Conservation (phyloP, 37 sponge, comb jelly and placozoan species). For the Cliona cf. orientalis region DNA sequence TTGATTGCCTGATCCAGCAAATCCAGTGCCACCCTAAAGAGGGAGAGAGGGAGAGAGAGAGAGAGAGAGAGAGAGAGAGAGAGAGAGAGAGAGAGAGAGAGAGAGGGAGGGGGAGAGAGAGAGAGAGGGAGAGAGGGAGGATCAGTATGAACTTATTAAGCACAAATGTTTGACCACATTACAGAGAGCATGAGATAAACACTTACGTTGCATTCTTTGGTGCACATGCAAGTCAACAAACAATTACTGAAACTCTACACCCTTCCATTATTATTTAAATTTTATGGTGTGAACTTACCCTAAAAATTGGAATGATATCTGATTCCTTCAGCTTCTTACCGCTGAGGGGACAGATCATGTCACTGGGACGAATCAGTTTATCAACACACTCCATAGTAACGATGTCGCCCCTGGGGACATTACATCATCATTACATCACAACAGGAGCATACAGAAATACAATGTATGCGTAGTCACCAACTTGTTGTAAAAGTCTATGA, state of each 20-base stretch:
- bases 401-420: slow-evolving; percentile 80
- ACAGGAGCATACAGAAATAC: too few species aligned
- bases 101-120: too few species aligned
- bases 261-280: not conserved
- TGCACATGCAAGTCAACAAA: not conserved
- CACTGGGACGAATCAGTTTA: slow-evolving; percentile 65
- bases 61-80: too few species aligned
- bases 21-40: slow-evolving; percentile 79
- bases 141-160: not conserved
- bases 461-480: too few species aligned
- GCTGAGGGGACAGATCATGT: slow-evolving; percentile 90
- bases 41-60: too few species aligned
- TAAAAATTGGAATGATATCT: slow-evolving; percentile 81
- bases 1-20: slow-evolving; percentile 74
- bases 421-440: not conserved
- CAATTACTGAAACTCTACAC: not conserved
- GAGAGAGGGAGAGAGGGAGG: not conserved
- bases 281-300: slow-evolving; percentile 49
- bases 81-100: too few species aligned
- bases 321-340: slow-evolving; percentile 84
- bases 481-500: not conserved
- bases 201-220: not conserved
- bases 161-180: not conserved
- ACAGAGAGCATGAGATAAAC: not conserved
- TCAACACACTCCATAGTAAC: slow-evolving; percentile 94